Percentiles rank a stretch among this genome's conserved stretches.
These are phyloP conservation scores for Mellivora capensis DNA, from an alignment of 2,113 vertebrate species.

Conservation along the genomic window DNA sequence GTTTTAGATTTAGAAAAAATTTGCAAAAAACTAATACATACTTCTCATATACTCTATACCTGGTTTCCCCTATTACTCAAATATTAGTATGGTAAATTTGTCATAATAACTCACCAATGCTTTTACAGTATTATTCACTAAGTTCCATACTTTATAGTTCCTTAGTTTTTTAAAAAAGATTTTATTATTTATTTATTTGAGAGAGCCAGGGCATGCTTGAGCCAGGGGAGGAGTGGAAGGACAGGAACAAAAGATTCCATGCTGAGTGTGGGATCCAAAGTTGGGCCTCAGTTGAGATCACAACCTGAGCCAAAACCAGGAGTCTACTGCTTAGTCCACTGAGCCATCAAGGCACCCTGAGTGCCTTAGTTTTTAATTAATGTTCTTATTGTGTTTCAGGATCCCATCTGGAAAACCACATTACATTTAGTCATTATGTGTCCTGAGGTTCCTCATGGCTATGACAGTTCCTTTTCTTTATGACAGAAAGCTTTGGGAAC, in stretches of 20 bases:
- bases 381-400: neutral
- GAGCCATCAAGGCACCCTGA: neutral
- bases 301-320: neutral
- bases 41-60: neutral
- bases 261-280: neutral
- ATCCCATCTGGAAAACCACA: neutral
- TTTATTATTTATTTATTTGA: neutral
- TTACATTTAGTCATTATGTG: neutral
- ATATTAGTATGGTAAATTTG: neutral
- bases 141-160: neutral
- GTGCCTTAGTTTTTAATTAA: neutral
- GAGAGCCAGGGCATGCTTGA: neutral
- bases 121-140: neutral
- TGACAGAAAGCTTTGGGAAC: neutral
- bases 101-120: neutral
- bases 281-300: neutral
- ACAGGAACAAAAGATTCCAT: neutral
- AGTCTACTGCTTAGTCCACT: neutral
- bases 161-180: too few relatives aligned
- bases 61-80: neutral
- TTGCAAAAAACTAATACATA: neutral
- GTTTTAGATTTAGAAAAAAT: neutral
- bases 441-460: neutral
- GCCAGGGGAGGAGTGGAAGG: neutral
- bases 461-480: neutral